Evolutionary conservation across 2,113 vertebrate genomes (phyloP).

Genomic region (Phalacrocorax pelagicus): DNA sequence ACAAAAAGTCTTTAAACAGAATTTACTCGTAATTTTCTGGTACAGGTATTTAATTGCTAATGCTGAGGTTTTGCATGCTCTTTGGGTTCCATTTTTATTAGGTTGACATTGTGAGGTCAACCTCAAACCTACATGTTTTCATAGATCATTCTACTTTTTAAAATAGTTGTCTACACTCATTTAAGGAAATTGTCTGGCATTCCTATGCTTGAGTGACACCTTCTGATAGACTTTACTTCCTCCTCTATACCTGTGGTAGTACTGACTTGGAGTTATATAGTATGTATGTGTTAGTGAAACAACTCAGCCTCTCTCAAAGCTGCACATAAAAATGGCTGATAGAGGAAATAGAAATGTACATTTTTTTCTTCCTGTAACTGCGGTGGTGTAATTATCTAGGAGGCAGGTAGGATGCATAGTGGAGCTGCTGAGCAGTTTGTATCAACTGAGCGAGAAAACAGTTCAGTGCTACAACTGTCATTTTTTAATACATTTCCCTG

Average conservation of each 20-base stretch:
- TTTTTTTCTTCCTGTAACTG: neutral
- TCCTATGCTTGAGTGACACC: neutral
- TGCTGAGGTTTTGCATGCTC: neutral
- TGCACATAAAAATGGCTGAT: neutral
- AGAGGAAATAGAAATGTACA: neutral
- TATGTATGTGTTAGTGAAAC: neutral
- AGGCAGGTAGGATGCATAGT: neutral
- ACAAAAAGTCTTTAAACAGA: neutral
- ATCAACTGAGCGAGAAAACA: neutral
- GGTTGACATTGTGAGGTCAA: neutral
- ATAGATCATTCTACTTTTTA: neutral
- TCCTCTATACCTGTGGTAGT: neutral
- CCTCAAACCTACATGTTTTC: rapidly evolving
- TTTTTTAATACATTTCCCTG: neutral
- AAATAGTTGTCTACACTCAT: neutral
- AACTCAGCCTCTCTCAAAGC: neutral
- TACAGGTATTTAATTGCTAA: neutral
- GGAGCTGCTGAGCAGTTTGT: neutral
- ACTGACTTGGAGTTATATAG: neutral
- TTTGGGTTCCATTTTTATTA: neutral
- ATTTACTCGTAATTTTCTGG: neutral
- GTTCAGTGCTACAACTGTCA: neutral
- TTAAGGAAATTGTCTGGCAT: neutral
- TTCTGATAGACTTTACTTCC: neutral
- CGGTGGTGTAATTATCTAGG: neutral